Percentiles rank a stretch among this genome's conserved stretches.
Conservation (phyloP, 2,113 vertebrate species). For the Pelecanoides urinatrix region DNA sequence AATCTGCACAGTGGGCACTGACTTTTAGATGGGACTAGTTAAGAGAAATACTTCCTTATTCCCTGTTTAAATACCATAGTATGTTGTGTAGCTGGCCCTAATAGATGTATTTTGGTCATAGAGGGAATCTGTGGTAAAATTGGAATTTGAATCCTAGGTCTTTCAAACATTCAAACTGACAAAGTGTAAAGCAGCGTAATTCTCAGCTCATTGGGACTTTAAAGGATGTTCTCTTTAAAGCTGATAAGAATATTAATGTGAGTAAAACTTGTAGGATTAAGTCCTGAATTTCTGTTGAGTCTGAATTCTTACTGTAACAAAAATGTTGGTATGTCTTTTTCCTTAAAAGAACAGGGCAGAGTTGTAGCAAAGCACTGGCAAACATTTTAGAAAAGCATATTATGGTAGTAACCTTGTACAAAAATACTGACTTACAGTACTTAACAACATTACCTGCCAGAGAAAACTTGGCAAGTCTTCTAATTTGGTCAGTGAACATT, state of each 20-base stretch:
- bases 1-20: not conserved
- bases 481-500: slow-evolving; percentile 5
- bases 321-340: not conserved
- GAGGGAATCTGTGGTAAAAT: not conserved
- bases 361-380: not conserved
- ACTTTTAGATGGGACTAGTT: not conserved
- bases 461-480: slow-evolving; percentile 17
- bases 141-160: not conserved
- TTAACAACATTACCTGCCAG: slow-evolving; percentile 26
- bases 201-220: not conserved
- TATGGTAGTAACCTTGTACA: not conserved
- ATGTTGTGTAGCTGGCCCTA: not conserved
- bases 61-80: not conserved
- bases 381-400: not conserved
- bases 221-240: not conserved
- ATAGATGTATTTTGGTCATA: not conserved
- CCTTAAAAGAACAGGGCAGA: not conserved
- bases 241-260: not conserved
- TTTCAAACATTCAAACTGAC: not conserved
- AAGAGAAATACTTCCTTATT: not conserved
- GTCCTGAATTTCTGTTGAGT: not conserved
- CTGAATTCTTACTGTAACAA: not conserved
- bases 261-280: not conserved
- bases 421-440: not conserved
- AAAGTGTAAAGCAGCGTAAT: not conserved